phyloP scores from a whole-genome alignment of 2,113 vertebrate species.

The Zosterops hypoxanthus region DNA sequence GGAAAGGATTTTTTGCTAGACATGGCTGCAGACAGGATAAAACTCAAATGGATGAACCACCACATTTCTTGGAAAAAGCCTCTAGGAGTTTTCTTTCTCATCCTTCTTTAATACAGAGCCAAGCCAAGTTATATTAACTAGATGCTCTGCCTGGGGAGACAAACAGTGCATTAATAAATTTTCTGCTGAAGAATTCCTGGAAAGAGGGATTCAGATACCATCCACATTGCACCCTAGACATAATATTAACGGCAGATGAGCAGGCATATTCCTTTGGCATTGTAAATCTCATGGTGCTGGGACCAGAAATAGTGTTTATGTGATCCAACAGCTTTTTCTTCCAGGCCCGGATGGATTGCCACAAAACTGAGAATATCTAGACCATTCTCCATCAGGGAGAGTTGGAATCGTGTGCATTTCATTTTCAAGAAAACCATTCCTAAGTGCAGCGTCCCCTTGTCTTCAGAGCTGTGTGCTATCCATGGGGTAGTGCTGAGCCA shows the following conservation, averaged over 20 bases:
- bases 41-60: not conserved
- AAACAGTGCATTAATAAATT: not conserved
- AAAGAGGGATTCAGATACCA: not conserved
- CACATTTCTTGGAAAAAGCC: not conserved
- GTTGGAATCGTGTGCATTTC: not conserved
- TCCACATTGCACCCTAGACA: not conserved
- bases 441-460: fast-evolving
- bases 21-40: fast-evolving
- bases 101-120: not conserved
- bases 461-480: not conserved
- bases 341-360: not conserved
- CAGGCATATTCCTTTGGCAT: not conserved
- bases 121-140: not conserved
- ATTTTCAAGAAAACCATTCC: not conserved
- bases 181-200: not conserved
- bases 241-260: not conserved
- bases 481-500: fast-evolving
- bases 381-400: not conserved
- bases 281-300: not conserved
- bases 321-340: not conserved
- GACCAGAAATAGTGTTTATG: not conserved
- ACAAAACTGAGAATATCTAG: not conserved
- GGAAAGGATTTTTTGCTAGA: not conserved
- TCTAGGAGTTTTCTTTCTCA: not conserved
- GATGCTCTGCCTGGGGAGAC: not conserved